These are phyloP conservation scores for Porites divaricata DNA, from an alignment of 92 coral and sea anemone genomes.

Conservation along the genomic window DNA sequence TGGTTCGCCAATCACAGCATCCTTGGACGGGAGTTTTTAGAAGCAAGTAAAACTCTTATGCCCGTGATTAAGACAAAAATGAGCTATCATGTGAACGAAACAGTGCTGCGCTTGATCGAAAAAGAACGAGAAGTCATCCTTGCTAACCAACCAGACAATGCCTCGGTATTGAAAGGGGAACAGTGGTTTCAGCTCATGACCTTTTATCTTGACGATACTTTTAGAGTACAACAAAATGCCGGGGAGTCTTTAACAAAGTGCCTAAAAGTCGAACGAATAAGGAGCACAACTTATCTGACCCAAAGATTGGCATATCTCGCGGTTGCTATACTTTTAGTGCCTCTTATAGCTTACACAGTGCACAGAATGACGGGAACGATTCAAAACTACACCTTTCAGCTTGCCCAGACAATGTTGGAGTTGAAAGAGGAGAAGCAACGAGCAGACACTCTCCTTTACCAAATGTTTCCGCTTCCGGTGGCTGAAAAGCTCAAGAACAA, in stretches of 20 bases:
- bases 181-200: constrained; percentile 70
- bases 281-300: neutral
- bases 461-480: constrained; percentile 80
- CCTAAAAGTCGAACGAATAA: neutral
- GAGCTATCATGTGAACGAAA: neutral
- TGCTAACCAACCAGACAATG: constrained; percentile 14
- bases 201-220: constrained; percentile 47
- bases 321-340: constrained; percentile 47
- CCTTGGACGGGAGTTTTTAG: constrained; percentile 47
- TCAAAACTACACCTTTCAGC: constrained; percentile 64
- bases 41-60: constrained; percentile 23
- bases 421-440: constrained; percentile 35
- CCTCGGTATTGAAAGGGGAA: constrained; percentile 27
- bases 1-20: constrained; percentile 55
- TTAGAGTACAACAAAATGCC: constrained; percentile 47
- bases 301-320: constrained; percentile 34
- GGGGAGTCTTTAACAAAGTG: constrained; percentile 33
- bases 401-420: constrained; percentile 28
- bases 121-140: constrained; percentile 45
- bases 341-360: constrained; percentile 60
- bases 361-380: constrained; percentile 57
- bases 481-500: constrained; percentile 71
- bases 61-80: constrained; percentile 14
- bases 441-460: constrained; percentile 63
- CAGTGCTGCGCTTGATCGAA: neutral